A percentile compares a stretch with the other conserved stretches of the same genome.
These are phyloP conservation scores for Muraenolepis orangiensis DNA, from an alignment of 2,797 vertebrate genomes.

Conservation along the genomic window DNA sequence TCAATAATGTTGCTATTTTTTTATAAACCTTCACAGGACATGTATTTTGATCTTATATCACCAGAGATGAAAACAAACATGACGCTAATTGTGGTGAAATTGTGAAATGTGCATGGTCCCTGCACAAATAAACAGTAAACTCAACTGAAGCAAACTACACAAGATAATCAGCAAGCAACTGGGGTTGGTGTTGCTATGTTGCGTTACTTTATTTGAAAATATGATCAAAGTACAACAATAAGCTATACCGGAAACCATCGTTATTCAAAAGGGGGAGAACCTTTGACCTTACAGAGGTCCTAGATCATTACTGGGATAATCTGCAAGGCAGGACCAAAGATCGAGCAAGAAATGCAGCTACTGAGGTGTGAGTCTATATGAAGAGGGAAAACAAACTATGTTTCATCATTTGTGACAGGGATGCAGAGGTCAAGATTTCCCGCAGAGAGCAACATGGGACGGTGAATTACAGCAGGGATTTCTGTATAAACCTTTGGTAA, in stretches of 20 bases:
- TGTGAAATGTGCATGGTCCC: neutral
- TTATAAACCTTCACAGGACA: too few relatives aligned
- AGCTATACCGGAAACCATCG: neutral
- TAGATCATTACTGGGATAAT: neutral
- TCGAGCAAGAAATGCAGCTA: neutral
- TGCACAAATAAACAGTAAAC: neutral
- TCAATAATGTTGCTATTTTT: too few relatives aligned
- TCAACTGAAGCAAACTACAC: too few relatives aligned
- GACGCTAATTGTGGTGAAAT: too few relatives aligned
- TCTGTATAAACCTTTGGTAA: conserved; percentile 14
- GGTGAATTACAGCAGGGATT: neutral
- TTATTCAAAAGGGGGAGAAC: conserved; percentile 3
- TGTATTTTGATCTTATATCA: too few relatives aligned
- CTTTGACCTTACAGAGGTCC: neutral
- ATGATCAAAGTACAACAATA: neutral
- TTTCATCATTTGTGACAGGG: conserved; percentile 8
- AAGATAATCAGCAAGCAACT: neutral
- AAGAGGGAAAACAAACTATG: neutral
- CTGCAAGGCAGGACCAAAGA: neutral
- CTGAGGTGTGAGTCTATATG: neutral
- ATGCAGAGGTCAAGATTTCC: neutral
- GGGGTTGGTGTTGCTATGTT: neutral
- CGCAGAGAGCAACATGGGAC: neutral
- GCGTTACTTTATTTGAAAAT: neutral
- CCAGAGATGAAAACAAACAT: neutral